Base-by-base conservation (phyloP, 2,113 vertebrate species). In the Grallaria varia region DNA sequence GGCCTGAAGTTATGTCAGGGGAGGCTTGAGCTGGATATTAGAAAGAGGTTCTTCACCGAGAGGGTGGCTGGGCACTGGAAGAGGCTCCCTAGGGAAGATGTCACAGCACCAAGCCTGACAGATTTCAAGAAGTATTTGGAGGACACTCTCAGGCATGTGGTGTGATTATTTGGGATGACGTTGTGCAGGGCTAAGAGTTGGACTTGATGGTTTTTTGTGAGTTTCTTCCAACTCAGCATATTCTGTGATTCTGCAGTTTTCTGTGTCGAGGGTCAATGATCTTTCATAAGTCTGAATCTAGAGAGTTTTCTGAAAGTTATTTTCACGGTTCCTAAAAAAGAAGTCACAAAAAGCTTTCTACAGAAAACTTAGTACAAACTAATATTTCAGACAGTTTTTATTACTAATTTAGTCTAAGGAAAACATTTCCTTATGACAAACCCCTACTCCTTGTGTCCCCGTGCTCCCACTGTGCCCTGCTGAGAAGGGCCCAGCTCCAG, bases 401-500 rank as follows among this genome's bases (percentile, higher is more conserved):
- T 20, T 68, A 15, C 11, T 78, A 40, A 49, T 82, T 72, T 78
- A 37, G 19, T 45, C 4, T 52, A 80, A 62, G 4, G 16, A 52
- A 87, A 77, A 42, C 0, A 1, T 59, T 60, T 59, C 18, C 17
- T 63, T 75, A n/a, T 3, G 4, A 6, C 2, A 63, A 73, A 63
- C 60, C 9, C 15, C 23, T 40, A 14, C 4, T 21, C 50, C 17
- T 64, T 0, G 0, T 33, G 15, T 37, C 15, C 8, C 37, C 35
- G 56, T 3, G 2, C 2, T 84, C 33, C 30, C 1, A 2, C 53
- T 42, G 50, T 42, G 11, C 5, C 5, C 4, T 2, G 1, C 12
- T 33, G 33, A 73, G 42, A 49, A 73, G 1, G 73, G 2, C 10
- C 7, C 0, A 1, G 8, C 4, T 76, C 44, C 6, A 3, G 3